Evolutionary conservation across 2,797 vertebrate species (phyloP).

Genomic region (Taeniopygia guttata): DNA sequence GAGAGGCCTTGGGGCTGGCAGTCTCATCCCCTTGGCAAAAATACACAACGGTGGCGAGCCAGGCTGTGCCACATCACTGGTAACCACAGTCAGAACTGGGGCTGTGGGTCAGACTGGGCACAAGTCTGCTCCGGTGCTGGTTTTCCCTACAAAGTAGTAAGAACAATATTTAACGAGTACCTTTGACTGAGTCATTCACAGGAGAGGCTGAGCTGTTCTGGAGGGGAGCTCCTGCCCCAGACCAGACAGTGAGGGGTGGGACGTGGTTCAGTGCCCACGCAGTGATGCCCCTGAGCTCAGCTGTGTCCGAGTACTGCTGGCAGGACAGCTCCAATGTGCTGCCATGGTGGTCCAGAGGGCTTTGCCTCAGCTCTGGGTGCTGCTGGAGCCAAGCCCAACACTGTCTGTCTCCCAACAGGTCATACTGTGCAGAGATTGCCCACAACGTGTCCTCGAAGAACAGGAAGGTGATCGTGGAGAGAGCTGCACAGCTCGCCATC

Average conservation of each 20-base stretch:
- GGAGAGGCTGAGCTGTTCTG: neutral
- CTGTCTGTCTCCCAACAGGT: constrained; percentile 70
- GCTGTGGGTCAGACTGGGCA: fast-evolving
- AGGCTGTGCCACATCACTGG: neutral
- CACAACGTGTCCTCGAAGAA: constrained; percentile 99
- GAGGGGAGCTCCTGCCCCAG: neutral
- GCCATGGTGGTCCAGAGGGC: fast-evolving
- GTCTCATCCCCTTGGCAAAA: fast-evolving
- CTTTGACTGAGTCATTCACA: fast-evolving
- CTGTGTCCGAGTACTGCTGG: neutral
- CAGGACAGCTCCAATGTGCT: neutral
- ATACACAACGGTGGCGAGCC: fast-evolving
- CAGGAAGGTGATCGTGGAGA: constrained; percentile 94
- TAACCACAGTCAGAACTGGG: fast-evolving
- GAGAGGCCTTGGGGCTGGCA: too few species aligned
- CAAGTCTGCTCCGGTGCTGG: fast-evolving
- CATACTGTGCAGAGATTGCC: constrained; percentile 95
- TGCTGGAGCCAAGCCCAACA: fast-evolving
- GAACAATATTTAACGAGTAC: fast-evolving
- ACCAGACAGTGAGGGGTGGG: fast-evolving
- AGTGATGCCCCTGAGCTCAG: fast-evolving
- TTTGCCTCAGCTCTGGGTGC: neutral
- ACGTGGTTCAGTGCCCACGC: fast-evolving
- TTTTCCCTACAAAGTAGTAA: fast-evolving
- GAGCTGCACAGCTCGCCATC: constrained; percentile 95